Percentiles rank a stretch among this genome's conserved stretches.
These are phyloP conservation scores for Tolmerus cingulatus DNA, from an alignment of 2,888 invertebrate genomes.

Conservation along the genomic window DNA sequence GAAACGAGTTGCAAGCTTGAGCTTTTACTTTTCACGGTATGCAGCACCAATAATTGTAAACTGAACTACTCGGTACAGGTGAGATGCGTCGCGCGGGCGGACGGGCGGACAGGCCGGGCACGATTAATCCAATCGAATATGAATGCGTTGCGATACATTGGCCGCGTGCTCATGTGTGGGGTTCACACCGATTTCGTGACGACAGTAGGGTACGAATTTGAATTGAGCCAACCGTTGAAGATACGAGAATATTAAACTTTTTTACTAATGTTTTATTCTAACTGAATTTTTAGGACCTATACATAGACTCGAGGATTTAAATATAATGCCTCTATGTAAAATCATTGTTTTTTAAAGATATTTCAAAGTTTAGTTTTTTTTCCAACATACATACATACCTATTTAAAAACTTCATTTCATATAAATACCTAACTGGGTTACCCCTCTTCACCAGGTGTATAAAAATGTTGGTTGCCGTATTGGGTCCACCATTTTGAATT, in stretches of 20 bases:
- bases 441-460: too few species aligned
- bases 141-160: not conserved
- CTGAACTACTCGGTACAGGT: not conserved
- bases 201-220: not conserved
- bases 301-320: too few species aligned
- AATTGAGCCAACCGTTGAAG: not conserved
- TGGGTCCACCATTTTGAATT: too few species aligned
- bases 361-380: too few species aligned
- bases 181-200: not conserved
- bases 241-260: not conserved
- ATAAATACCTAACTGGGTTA: too few species aligned
- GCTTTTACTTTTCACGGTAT: constrained; percentile 31
- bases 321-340: too few species aligned
- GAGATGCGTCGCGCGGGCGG: not conserved
- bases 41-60: constrained; percentile 2
- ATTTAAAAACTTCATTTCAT: too few species aligned
- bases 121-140: not conserved
- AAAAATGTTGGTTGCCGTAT: too few species aligned
- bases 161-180: not conserved
- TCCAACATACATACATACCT: too few species aligned
- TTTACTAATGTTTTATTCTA: too few species aligned
- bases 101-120: not conserved
- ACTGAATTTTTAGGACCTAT: too few species aligned
- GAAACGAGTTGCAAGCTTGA: not conserved
- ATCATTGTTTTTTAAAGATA: too few species aligned